Evolutionary conservation across 2,113 vertebrate species (phyloP).

Genomic region (Aegithalos caudatus): DNA sequence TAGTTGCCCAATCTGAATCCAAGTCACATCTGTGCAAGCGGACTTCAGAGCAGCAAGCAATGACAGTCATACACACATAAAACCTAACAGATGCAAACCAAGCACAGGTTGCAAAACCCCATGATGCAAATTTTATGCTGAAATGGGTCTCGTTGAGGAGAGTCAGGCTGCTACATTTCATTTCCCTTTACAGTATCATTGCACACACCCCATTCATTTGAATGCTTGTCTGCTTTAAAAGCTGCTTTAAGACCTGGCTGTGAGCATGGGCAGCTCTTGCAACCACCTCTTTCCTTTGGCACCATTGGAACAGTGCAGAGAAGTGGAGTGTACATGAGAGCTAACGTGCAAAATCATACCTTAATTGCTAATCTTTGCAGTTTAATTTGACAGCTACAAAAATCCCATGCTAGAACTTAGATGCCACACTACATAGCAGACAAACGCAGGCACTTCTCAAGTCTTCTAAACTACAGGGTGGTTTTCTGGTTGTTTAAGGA

Average conservation of each 20-base stretch:
- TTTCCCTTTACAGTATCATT: neutral
- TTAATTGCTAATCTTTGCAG: neutral
- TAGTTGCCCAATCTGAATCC: neutral
- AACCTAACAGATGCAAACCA: neutral
- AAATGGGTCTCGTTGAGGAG: neutral
- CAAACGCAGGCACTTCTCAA: neutral
- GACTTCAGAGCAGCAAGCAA: neutral
- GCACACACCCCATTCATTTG: neutral
- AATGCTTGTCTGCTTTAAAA: neutral
- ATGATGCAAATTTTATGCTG: neutral
- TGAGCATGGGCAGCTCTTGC: neutral
- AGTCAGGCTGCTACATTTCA: neutral
- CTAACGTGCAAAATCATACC: accelerated
- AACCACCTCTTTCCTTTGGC: neutral
- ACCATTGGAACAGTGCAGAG: neutral
- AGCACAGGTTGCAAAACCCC: neutral
- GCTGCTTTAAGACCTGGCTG: neutral
- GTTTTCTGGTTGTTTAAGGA: neutral
- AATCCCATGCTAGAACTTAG: neutral
- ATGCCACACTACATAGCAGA: neutral
- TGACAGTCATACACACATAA: neutral
- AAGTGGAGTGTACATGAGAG: neutral
- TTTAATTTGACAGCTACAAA: neutral
- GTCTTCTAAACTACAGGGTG: neutral
- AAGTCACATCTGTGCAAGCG: neutral